Percentiles rank a stretch among this genome's conserved stretches.
Conservation (phyloP, 2,888 invertebrate species). For the Bugulina stolonifera region DNA sequence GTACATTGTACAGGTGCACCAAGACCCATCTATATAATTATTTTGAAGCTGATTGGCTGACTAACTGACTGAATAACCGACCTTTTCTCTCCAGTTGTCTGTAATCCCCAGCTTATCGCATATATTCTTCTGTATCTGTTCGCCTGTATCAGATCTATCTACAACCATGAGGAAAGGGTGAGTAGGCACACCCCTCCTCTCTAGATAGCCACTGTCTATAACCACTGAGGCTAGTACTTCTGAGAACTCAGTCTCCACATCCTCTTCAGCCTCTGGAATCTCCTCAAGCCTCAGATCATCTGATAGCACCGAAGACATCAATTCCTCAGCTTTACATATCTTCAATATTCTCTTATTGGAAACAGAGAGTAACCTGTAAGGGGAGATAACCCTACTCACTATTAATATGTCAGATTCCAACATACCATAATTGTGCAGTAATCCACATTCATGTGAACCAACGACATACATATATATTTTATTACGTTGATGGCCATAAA, state of each 20-base stretch:
- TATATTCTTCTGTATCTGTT: background rate
- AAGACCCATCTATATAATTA: no score
- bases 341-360: background rate
- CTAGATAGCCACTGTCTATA: slow-evolving; percentile 17
- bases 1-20: no score
- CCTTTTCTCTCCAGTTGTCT: slow-evolving; percentile 5
- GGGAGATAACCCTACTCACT: background rate
- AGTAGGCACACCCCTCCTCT: background rate
- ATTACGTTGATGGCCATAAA: no score
- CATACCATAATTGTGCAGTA: no score
- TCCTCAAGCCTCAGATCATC: slow-evolving; percentile 11
- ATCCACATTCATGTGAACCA: no score
- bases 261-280: background rate
- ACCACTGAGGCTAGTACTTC: slow-evolving; percentile 19
- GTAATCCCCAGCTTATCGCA: background rate
- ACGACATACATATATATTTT: no score
- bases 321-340: background rate
- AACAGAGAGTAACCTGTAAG: background rate
- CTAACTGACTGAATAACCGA: no score
- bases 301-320: background rate
- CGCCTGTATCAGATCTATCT: background rate
- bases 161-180: slow-evolving; percentile 4
- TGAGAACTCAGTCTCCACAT: background rate
- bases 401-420: no score
- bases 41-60: no score